A percentile compares a stretch with the other conserved stretches of the same genome.
These are phyloP conservation scores for Calycopis cecrops DNA, from an alignment of 1,140 invertebrate genomes.

Conservation along the genomic window DNA sequence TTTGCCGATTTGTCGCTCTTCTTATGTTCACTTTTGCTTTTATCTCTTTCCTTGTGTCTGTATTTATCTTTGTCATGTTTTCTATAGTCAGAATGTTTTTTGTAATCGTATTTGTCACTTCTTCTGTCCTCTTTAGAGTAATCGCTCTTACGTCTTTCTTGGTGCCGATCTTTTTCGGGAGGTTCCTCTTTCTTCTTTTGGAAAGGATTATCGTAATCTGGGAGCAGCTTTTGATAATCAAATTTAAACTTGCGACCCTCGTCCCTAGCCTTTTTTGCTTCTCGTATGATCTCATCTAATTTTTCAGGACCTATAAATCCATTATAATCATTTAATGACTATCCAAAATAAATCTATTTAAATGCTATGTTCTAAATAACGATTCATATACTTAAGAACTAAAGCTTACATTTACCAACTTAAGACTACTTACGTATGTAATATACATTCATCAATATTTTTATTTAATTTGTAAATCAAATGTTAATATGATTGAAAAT, in stretches of 20 bases:
- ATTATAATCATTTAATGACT: not conserved
- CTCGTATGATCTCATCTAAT: conserved; percentile 61
- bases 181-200: conserved; percentile 54
- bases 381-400: not conserved
- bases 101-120: conserved; percentile 42
- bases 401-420: not conserved
- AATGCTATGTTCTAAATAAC: not conserved
- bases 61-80: conserved; percentile 42
- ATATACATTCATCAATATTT: too few relatives aligned
- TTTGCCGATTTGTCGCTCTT: conserved; percentile 22
- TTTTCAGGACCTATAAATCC: conserved; percentile 52
- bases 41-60: conserved; percentile 22
- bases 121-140: conserved; percentile 34
- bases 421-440: not conserved
- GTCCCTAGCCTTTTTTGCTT: conserved; percentile 58
- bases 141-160: conserved; percentile 17
- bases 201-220: conserved; percentile 64
- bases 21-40: conserved; percentile 29
- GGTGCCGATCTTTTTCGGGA: conserved; percentile 28
- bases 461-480: too few relatives aligned
- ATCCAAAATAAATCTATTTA: not conserved
- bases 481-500: too few relatives aligned
- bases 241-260: conserved; percentile 63
- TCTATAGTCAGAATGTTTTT: conserved; percentile 38
- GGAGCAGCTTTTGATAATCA: conserved; percentile 57